Base-by-base conservation (phyloP, 2,888 invertebrate species). In the Acheta domesticus region DNA sequence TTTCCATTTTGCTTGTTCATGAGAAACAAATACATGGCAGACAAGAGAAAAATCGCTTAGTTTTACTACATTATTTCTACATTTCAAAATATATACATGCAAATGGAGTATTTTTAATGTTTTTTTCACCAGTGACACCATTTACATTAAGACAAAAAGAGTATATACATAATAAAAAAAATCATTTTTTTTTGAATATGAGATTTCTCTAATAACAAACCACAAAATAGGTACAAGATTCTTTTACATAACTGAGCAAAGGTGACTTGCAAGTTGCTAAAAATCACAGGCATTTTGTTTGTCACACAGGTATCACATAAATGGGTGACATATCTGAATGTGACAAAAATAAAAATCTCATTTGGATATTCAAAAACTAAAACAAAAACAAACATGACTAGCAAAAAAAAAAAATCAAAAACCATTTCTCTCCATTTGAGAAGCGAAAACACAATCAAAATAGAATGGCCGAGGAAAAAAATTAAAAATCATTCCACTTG, bases 51-150 rank as follows among this genome's bases (percentile, higher is more conserved):
- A 62, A 62, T 62, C n/a, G 62, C 62, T 11, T 62, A 62, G 14
- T 62, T n/a, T 62, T n/a, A 62, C 62, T 62, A 62, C 62, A 62
- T 62, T 62, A 19, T 62, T 62, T 19, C 62, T 62, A 62, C 14
- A 62, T 62, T 62, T 62, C 62, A 62, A 62, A 62, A 62, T 62
- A 62, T 62, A n/a, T 62, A 62, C 62, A 62, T 62, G 62, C 62
- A 62, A 62, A 62, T 62, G 62, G n/a, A 62, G 62, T 62, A 19
- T 19, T 62, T 62, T n/a, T 62, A 36, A 36, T 62, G 14, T 62
- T 62, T 62, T n/a, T 62, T 62, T 62, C n/a, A 62, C 62, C 62
- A 62, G 62, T n/a, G 62, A 62, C 62, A 62, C 62, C 62, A 62
- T 62, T 19, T 62, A 62, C 62, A 62, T 62, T 14, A n/a, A 62